Evolutionary conservation across 2,888 invertebrate species (phyloP).

Genomic region (Phalera bucephala): DNA sequence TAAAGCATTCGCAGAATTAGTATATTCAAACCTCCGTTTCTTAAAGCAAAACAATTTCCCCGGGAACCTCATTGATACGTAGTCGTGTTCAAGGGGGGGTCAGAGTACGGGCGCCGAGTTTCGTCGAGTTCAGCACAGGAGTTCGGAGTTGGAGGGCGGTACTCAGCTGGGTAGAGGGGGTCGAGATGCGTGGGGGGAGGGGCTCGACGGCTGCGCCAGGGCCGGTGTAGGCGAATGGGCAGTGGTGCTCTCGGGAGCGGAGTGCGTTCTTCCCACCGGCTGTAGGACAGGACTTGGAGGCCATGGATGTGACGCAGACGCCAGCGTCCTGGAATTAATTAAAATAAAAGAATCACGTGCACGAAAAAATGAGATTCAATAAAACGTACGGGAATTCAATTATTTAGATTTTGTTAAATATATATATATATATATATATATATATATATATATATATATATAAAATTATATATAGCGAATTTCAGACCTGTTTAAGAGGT

Average conservation of each 20-base stretch:
- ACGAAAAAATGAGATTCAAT: no score
- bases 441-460: no score
- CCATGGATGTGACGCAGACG: conserved; percentile 88
- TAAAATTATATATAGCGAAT: no score
- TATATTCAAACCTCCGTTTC: conserved; percentile 36
- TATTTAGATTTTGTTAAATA: no score
- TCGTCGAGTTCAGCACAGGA: conserved; percentile 82
- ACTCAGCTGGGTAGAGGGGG: conserved; percentile 82
- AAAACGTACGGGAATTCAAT: no score
- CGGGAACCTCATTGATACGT: conserved; percentile 61
- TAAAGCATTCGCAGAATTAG: conserved; percentile 32
- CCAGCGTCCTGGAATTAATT: conserved; percentile 77
- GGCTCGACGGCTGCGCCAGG: conserved; percentile 75
- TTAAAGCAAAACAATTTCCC: conserved; percentile 64
- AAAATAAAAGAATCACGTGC: background rate
- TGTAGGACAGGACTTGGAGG: conserved; percentile 91
- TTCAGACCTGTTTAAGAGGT: no score
- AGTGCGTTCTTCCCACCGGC: conserved; percentile 87
- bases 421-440: no score
- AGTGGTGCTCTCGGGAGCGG: conserved; percentile 86
- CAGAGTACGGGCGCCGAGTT: conserved; percentile 80
- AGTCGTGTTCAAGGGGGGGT: conserved; percentile 59
- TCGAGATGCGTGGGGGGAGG: conserved; percentile 59
- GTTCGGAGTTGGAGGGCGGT: conserved; percentile 83
- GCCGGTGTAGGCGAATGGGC: conserved; percentile 70